phyloP scores from a whole-genome alignment of 2,113 vertebrate genomes.

The Typhlomys cinereus region DNA sequence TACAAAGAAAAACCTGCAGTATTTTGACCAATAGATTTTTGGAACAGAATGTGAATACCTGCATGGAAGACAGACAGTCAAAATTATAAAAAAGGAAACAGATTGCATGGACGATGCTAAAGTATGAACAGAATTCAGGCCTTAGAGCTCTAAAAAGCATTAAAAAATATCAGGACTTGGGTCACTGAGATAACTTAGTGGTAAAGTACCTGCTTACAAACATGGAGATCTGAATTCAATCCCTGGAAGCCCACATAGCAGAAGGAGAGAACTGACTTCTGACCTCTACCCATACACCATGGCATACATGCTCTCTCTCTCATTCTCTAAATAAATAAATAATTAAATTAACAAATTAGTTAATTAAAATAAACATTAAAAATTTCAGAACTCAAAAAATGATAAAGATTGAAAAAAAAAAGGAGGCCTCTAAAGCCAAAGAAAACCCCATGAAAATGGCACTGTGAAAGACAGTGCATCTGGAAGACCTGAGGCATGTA shows the following conservation, averaged over 20 bases:
- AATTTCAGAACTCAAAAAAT: neutral
- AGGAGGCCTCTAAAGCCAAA: neutral
- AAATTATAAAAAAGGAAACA: slow-evolving; percentile 17
- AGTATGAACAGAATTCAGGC: neutral
- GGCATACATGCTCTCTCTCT: too few species aligned
- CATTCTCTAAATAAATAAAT: too few species aligned
- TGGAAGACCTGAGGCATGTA: neutral
- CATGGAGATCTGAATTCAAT: too few species aligned
- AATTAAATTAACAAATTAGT: too few species aligned
- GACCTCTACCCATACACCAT: too few species aligned
- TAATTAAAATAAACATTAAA: neutral
- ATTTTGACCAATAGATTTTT: neutral
- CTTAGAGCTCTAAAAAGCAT: neutral
- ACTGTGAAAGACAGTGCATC: neutral
- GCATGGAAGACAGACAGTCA: neutral
- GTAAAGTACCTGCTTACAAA: neutral
- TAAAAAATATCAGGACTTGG: too few species aligned
- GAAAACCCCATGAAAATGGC: neutral
- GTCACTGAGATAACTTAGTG: neutral
- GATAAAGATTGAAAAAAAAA: neutral
- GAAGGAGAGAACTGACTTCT: too few species aligned
- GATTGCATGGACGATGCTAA: neutral
- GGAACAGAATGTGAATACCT: neutral
- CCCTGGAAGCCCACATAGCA: too few species aligned
- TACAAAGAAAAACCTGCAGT: neutral